Evolutionary conservation across 2,797 vertebrate genomes (phyloP).

Genomic region (Pantherophis alleghaniensis): DNA sequence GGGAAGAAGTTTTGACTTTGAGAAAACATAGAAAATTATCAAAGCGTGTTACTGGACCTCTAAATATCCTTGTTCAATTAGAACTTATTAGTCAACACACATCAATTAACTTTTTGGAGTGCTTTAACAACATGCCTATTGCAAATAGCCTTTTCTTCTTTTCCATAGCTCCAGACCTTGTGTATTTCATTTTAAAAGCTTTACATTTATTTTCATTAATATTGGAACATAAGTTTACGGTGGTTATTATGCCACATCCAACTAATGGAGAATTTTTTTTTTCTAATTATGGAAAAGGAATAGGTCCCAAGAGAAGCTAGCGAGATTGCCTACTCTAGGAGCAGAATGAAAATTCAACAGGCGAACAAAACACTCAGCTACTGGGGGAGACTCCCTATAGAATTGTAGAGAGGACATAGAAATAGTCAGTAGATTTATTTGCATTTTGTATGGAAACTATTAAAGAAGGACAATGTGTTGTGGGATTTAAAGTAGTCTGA

Average conservation of each 20-base stretch:
- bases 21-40: slow-evolving; percentile 22
- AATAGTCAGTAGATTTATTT: slow-evolving; percentile 21
- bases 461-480: background rate
- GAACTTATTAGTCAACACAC: slow-evolving; percentile 60
- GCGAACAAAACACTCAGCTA: background rate
- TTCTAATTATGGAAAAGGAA: slow-evolving; percentile 20
- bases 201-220: slow-evolving; percentile 26
- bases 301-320: slow-evolving; percentile 9
- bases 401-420: background rate
- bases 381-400: slow-evolving; percentile 19
- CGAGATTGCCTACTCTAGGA: background rate
- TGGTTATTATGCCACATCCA: slow-evolving; percentile 29
- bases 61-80: slow-evolving; percentile 57
- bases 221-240: background rate
- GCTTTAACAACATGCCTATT: slow-evolving; percentile 28
- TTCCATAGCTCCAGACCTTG: background rate
- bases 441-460: slow-evolving; percentile 20
- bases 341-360: slow-evolving; percentile 9
- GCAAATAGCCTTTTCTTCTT: background rate
- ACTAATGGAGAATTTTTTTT: slow-evolving; percentile 1
- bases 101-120: slow-evolving; percentile 55
- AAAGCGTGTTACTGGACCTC: slow-evolving; percentile 52
- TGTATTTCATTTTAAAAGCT: slow-evolving; percentile 37
- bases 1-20: slow-evolving; percentile 26
- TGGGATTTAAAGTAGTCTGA: background rate